These are phyloP conservation scores for Euschistus heros DNA, from an alignment of 1,140 invertebrate species.

Conservation along the genomic window DNA sequence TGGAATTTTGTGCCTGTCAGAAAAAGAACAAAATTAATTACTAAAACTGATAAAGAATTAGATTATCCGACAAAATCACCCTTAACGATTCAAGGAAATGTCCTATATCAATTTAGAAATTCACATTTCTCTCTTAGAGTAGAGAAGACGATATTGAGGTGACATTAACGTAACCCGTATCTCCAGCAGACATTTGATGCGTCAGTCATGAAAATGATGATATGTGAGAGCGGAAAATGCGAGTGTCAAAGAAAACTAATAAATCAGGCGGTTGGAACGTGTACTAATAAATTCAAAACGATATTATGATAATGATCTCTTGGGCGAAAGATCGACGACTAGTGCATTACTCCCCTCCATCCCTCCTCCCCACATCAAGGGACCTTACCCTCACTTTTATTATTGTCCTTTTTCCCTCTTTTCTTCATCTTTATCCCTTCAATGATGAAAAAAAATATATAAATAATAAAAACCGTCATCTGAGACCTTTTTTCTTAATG, in stretches of 20 bases:
- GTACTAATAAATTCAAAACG: constrained; percentile 17
- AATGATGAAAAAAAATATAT: background rate
- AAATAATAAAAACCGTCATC: too few relatives aligned
- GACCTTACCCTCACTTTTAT: background rate
- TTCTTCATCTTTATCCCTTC: background rate
- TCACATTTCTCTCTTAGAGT: too few relatives aligned
- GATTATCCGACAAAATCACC: too few relatives aligned
- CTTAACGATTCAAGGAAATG: too few relatives aligned
- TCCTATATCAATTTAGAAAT: too few relatives aligned
- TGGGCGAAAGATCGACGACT: constrained; percentile 13
- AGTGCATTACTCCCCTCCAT: constrained; percentile 6
- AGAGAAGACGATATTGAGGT: too few relatives aligned
- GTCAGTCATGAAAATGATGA: background rate
- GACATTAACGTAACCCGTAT: too few relatives aligned
- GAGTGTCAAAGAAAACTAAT: constrained; percentile 16
- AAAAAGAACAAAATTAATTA: too few relatives aligned
- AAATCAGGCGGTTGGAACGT: constrained; percentile 7
- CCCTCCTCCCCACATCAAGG: background rate
- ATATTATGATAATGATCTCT: constrained; percentile 10
- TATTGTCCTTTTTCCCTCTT: background rate
- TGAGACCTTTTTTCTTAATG: too few relatives aligned
- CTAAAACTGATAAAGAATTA: too few relatives aligned
- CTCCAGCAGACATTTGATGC: background rate
- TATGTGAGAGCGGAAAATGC: constrained; percentile 6
- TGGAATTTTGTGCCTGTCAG: too few relatives aligned